Evolutionary conservation across 2,797 vertebrate species (phyloP), one percentile per base, ranked within the genome.

Genomic region (Lutjanus campechanus): DNA sequence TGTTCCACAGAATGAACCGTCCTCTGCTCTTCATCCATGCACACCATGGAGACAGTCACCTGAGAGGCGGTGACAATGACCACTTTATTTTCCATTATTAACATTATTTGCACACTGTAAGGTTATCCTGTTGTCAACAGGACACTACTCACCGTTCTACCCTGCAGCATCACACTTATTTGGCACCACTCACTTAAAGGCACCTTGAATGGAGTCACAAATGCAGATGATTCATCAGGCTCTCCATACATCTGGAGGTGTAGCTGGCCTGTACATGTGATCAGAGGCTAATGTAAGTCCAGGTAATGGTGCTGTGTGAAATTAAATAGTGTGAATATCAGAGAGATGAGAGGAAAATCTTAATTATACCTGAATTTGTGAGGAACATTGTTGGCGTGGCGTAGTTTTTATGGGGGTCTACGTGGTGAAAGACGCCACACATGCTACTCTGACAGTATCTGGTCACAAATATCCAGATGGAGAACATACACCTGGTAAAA

Each of bases 101-200:
- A 10, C 9, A 25, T 10, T 40, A 58, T 53, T 61, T 64, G 36
- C 11, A 43, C 1, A 9, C 12, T 62, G 12, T 15, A 20, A 68
- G 1, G 0, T 16, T 0, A 15, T 50, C 16, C 20, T 44, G 3
- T 2, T 44, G 25, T 47, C 22, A 59, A 44, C 5, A 40, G 20
- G 2, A 60, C 17, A 12, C 59, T 2, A 84, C 95, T 93, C 70
- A 96, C 96, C 69, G 13, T 55, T 80, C 56, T 85, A 16, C 88
- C 92, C 0, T 82, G 80, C 50, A 96, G 40, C 60, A 20, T 85
- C 81, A 96, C 5, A 25, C 73, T 83, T 58, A 97, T 67, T 17
- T 81, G 90, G 83, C 96, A 97, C 96, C 96, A 96, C 71, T 90
- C 74, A 1, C 69, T 79, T 41, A 95, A 69, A 63, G 95, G 95